These are phyloP conservation scores for rat (Rattus norvegicus) DNA, from an alignment of 2,113 vertebrate species.

Conservation along the genomic window GRCr8 NC_086037.1:30950001-30950500, in stretches of 20 bases:
- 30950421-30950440: neutral
- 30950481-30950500: neutral
- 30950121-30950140: neutral
- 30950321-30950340: slow-evolving; percentile 15
- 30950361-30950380: neutral
- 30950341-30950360: neutral
- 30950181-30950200: neutral
- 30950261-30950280: neutral
- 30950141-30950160: neutral
- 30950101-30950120: too few species aligned
- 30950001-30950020: neutral
- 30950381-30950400: neutral
- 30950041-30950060: neutral
- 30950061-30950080: neutral
- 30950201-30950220: neutral
- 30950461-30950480: neutral
- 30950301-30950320: neutral
- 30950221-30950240: neutral
- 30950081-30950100: neutral
- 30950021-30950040: neutral
- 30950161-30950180: neutral
- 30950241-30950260: neutral
- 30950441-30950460: neutral
- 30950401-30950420: neutral
- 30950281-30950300: neutral